Evolutionary conservation across 2,113 vertebrate species (phyloP).

Genomic region (Marmota monax): DNA sequence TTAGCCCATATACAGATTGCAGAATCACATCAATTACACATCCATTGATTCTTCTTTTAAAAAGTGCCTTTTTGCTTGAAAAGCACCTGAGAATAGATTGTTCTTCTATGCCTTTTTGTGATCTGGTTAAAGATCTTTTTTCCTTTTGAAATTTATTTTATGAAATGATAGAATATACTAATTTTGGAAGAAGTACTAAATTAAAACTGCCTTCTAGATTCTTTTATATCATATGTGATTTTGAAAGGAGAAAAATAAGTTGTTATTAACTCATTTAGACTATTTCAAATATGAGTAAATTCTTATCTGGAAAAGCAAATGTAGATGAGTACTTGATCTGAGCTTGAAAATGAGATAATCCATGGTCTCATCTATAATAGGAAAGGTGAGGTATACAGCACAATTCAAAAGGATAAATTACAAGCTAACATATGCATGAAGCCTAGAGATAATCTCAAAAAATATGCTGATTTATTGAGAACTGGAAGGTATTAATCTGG

Average conservation of each 20-base stretch:
- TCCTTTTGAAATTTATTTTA: constrained; percentile 52
- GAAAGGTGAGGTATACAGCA: not conserved
- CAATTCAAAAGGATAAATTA: not conserved
- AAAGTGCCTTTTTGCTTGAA: not conserved
- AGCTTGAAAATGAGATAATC: constrained; percentile 31
- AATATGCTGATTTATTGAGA: not conserved
- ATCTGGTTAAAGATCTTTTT: not conserved
- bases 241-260: constrained; percentile 45
- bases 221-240: not conserved
- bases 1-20: too few species aligned
- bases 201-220: not conserved
- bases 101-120: constrained; percentile 21
- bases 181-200: constrained; percentile 12
- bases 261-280: not conserved
- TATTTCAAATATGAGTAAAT: constrained; percentile 41
- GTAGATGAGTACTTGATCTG: constrained; percentile 20
- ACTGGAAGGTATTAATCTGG: not conserved
- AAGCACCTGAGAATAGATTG: not conserved
- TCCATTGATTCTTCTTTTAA: constrained; percentile 4
- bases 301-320: constrained; percentile 36
- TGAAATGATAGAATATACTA: not conserved
- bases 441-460: not conserved
- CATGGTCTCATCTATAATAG: not conserved
- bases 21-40: too few species aligned
- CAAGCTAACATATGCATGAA: not conserved